Base-by-base conservation (phyloP, 2,113 vertebrate species). In the Triplophysa tibetana region DNA sequence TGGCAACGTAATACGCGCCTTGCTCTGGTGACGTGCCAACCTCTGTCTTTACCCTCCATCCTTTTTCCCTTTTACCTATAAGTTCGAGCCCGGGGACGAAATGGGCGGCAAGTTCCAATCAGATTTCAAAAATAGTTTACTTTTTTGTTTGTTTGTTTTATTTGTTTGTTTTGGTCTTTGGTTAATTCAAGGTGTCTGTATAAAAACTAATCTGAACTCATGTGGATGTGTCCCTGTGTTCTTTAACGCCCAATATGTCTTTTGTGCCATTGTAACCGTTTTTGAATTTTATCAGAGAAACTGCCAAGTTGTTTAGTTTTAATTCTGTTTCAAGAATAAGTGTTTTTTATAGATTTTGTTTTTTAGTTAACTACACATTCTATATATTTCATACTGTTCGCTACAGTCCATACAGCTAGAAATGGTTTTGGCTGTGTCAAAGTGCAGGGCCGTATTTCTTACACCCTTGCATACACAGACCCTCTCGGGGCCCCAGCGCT, bases 1-100 rank as follows among this genome's bases (percentile, higher is more conserved):
- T 82, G 86, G 89, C 87, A 87, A 86, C 86, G 77, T 84, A 82
- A 85, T 74, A 74, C 83, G 86, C 83, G 88, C 88, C 90, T 89
- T 88, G 81, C 88, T 89, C 80, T 88, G 88, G 54, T 90, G 84
- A 90, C 87, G 90, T 93, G 92, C 91, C 90, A 91, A 89, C 87
- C 86, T 81, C 79, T 84, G 78, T 82, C 80, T 73, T 67, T 80
- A 78, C 85, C 82, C 77, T 77, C 83, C 80, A 70, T 43, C 75
- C 78, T 16, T 29, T 60, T 9, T 60, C 62, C 41, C 87, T 83
- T 76, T 77, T 84, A 65, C 50, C 78, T 41, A 29, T 60, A 26
- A 67, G 69, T 66, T 56, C 62, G 48, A 79, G 81, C 67, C 75
- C 69, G 80, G 50, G 79, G 83, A 84, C 69, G 69, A 69, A 72